Evolutionary conservation across 2,797 vertebrate genomes (phyloP).

Genomic region (Scyliorhinus canicula): DNA sequence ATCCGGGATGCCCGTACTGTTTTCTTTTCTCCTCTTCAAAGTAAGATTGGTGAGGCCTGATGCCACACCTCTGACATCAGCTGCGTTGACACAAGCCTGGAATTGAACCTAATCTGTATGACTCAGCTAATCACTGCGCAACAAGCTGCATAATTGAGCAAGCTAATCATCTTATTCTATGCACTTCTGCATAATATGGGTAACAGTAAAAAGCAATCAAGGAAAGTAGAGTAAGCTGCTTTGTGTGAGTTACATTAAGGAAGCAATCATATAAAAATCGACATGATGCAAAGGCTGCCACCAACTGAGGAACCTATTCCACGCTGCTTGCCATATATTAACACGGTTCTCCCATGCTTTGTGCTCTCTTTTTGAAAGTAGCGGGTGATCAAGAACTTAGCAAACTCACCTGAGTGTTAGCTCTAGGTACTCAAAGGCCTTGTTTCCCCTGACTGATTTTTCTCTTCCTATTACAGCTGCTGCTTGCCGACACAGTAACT

Average conservation of each 20-base stretch:
- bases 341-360: not conserved
- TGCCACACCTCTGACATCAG: too few species aligned
- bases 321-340: not conserved
- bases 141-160: not conserved
- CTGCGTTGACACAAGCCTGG: not conserved
- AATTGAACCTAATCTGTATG: not conserved
- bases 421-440: not conserved
- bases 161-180: not conserved
- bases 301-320: not conserved
- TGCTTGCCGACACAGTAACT: conserved; percentile 60
- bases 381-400: not conserved
- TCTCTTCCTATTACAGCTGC: conserved; percentile 58
- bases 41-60: not conserved
- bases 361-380: not conserved
- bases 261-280: not conserved
- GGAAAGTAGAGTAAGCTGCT: not conserved
- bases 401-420: not conserved
- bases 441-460: conserved; percentile 29
- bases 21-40: not conserved
- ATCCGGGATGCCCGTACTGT: not conserved
- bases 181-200: not conserved
- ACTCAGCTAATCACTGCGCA: not conserved
- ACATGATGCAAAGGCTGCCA: not conserved
- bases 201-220: not conserved
- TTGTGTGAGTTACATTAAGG: not conserved